A percentile compares a stretch with the other conserved stretches of the same genome.
Evolutionary conservation across 1,140 invertebrate genomes (phyloP).

Genomic region (Drosophila varians): DNA sequence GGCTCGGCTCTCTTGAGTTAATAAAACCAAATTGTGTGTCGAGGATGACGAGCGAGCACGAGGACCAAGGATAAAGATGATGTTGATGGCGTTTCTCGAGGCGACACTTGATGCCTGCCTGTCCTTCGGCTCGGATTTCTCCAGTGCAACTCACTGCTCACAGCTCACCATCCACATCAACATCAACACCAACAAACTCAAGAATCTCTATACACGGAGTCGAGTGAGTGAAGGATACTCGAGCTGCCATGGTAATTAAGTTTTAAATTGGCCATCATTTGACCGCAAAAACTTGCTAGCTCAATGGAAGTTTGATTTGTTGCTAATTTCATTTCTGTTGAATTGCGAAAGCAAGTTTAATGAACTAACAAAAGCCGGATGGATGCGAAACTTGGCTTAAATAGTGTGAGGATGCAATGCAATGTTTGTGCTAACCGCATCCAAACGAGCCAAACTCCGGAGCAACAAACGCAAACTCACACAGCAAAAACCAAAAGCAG

Average conservation of each 20-base stretch:
- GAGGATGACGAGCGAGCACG: constrained; percentile 49
- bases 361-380: constrained; percentile 5
- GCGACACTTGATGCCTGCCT: constrained; percentile 37
- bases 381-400: too few species aligned
- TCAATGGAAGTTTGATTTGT: constrained; percentile 49
- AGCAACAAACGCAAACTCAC: constrained; percentile 17
- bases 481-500: constrained; percentile 44
- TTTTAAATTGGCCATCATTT: constrained; percentile 34
- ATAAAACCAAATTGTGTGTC: constrained; percentile 76
- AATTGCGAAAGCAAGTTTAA: constrained; percentile 33
- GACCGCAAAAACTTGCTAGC: constrained; percentile 27
- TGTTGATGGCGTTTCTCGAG: constrained; percentile 26
- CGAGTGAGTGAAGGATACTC: neutral
- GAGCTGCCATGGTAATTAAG: constrained; percentile 46
- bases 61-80: constrained; percentile 33
- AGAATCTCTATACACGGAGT: neutral
- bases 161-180: neutral
- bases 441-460: constrained; percentile 14
- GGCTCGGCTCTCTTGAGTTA: constrained; percentile 41
- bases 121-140: constrained; percentile 17
- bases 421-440: constrained; percentile 24
- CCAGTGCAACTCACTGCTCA: constrained; percentile 4
- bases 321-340: constrained; percentile 49
- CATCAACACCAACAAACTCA: neutral
- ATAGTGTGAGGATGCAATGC: constrained; percentile 1